Evolutionary conservation across 2,888 invertebrate species (phyloP).

Genomic region (Steinernema scapterisci): DNA sequence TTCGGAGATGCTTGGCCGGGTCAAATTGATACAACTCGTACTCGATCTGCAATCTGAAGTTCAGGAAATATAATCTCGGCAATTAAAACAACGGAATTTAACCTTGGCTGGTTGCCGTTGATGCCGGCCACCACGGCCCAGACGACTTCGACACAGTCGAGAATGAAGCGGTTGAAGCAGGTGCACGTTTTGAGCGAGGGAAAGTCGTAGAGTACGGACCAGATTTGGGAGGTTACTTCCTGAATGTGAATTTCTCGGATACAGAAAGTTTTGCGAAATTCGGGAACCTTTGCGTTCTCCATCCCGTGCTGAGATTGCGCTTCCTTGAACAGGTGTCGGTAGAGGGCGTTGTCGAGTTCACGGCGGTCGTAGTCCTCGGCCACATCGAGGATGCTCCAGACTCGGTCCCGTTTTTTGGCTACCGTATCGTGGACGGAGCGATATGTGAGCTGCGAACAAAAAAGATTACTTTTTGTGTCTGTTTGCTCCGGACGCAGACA

Average conservation of each 20-base stretch:
- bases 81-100: neutral
- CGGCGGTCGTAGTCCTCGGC: conserved; percentile 40
- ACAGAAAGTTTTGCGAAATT: too few species aligned
- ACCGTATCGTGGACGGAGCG: conserved; percentile 76
- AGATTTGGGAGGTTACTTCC: conserved; percentile 77
- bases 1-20: conserved; percentile 40
- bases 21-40: conserved; percentile 50
- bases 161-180: conserved; percentile 78
- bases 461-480: neutral
- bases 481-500: conserved; percentile 10
- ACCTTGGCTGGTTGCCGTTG: conserved; percentile 49
- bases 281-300: conserved; percentile 51
- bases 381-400: conserved; percentile 74
- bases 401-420: conserved; percentile 77
- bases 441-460: conserved; percentile 76
- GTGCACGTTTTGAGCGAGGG: conserved; percentile 82
- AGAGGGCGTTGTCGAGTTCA: conserved; percentile 45
- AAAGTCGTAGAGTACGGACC: conserved; percentile 89
- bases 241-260: conserved; percentile 63
- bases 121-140: conserved; percentile 77
- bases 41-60: conserved; percentile 49
- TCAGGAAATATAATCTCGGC: neutral
- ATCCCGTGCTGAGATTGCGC: conserved; percentile 52
- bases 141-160: conserved; percentile 82
- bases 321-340: conserved; percentile 42